Evolutionary conservation across 64 coral and sea anemone genomes (phyloP).

Genomic region (Catalaphyllia jardinei): DNA sequence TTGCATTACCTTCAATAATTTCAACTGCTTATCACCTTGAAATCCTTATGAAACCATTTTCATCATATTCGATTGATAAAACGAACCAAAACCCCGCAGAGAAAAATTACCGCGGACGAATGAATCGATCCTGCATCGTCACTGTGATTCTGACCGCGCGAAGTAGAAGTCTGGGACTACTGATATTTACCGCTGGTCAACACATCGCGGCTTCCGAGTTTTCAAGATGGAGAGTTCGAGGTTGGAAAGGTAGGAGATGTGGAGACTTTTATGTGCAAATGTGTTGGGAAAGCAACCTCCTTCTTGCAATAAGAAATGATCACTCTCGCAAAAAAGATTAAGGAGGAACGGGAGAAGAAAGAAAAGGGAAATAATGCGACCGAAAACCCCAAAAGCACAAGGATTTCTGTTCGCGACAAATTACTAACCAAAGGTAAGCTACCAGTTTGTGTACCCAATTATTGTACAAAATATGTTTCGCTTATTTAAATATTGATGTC

Average conservation of each 20-base stretch:
- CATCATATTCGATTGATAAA: neutral
- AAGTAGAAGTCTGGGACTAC: neutral
- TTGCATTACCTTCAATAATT: neutral
- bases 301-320: constrained; percentile 72
- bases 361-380: constrained; percentile 54
- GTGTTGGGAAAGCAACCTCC: neutral
- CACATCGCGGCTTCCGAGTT: neutral
- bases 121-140: constrained; percentile 7
- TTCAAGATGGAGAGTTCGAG: constrained; percentile 7
- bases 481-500: neutral
- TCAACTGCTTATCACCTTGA: neutral
- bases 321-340: constrained; percentile 97
- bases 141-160: neutral
- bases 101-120: too few species aligned
- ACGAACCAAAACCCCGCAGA: neutral
- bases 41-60: neutral
- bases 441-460: neutral
- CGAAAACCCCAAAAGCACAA: constrained; percentile 41
- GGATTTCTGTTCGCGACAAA: constrained; percentile 85
- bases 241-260: neutral
- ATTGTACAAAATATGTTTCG: neutral
- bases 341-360: constrained; percentile 93
- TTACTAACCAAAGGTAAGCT: constrained; percentile 85
- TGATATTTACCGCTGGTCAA: neutral
- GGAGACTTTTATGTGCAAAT: constrained; percentile 21